Conservation (phyloP, 1,140 invertebrate genomes). For the Acromyrmex echinatior region DNA sequence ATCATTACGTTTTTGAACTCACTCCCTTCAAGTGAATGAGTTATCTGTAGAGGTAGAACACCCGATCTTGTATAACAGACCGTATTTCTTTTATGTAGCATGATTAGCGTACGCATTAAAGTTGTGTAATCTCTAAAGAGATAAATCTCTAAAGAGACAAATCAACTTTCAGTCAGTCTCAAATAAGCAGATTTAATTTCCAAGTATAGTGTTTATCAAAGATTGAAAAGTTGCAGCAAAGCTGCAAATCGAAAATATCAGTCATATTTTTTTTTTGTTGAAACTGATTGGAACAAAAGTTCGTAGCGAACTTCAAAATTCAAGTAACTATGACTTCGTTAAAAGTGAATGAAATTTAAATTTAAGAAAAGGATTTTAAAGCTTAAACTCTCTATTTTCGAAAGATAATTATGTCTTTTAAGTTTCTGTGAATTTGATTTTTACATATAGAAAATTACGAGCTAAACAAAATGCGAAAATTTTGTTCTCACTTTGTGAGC, state of each 20-base stretch:
- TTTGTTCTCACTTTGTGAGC: too few relatives aligned
- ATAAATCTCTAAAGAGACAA: not conserved
- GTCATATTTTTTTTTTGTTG: not conserved
- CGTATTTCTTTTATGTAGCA: not conserved
- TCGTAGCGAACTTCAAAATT: too few relatives aligned
- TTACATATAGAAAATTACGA: too few relatives aligned
- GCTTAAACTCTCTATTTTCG: too few relatives aligned
- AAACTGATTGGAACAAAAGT: too few relatives aligned
- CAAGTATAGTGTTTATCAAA: not conserved
- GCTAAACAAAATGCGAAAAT: too few relatives aligned
- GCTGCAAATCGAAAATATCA: too few relatives aligned
- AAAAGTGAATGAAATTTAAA: too few relatives aligned
- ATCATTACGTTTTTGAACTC: not conserved
- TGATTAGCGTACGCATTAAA: not conserved
- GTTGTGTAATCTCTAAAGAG: slow-evolving; percentile 14
- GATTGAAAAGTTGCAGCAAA: not conserved
- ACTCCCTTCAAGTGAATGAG: not conserved
- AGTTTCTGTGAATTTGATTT: too few relatives aligned
- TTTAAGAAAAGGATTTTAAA: too few relatives aligned
- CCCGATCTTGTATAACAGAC: not conserved
- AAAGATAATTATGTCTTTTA: too few relatives aligned
- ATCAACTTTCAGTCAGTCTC: slow-evolving; percentile 13
- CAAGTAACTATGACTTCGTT: too few relatives aligned
- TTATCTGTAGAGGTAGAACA: not conserved
- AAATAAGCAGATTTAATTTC: not conserved